Evolutionary conservation across 2,888 invertebrate species (phyloP).

Genomic region (Eudasyphora cyanicolor): DNA sequence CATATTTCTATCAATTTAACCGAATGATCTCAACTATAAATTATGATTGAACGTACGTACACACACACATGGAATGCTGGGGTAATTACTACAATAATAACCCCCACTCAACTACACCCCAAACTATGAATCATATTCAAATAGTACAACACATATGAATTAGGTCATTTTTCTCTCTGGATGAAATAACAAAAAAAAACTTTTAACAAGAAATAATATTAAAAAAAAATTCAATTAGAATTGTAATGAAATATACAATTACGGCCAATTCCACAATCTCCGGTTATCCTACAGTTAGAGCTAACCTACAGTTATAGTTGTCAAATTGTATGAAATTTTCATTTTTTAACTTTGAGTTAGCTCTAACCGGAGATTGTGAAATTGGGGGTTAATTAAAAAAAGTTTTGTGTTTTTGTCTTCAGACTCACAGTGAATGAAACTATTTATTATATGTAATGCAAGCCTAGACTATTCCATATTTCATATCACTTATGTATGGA

Average conservation of each 20-base stretch:
- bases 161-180: conserved; percentile 11
- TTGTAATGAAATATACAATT: not conserved
- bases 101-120: too few species aligned
- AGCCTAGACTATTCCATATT: not conserved
- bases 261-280: not conserved
- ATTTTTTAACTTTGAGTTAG: too few species aligned
- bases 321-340: too few species aligned
- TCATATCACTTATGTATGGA: too few species aligned
- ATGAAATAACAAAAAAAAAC: not conserved
- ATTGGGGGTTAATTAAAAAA: too few species aligned
- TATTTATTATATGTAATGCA: not conserved
- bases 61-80: too few species aligned
- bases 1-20: not conserved
- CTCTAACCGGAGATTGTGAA: too few species aligned
- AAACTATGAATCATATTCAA: not conserved
- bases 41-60: conserved; percentile 4
- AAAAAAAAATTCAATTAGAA: not conserved
- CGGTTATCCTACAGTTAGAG: too few species aligned
- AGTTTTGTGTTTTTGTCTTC: too few species aligned
- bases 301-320: too few species aligned
- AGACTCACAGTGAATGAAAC: not conserved
- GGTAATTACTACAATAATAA: conserved; percentile 11
- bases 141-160: not conserved
- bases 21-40: conserved; percentile 24
- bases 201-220: not conserved